Evolutionary conservation across 2,797 vertebrate species (phyloP), one percentile per base, ranked within the genome.

Genomic region (Schizopygopsis malacanthus): DNA sequence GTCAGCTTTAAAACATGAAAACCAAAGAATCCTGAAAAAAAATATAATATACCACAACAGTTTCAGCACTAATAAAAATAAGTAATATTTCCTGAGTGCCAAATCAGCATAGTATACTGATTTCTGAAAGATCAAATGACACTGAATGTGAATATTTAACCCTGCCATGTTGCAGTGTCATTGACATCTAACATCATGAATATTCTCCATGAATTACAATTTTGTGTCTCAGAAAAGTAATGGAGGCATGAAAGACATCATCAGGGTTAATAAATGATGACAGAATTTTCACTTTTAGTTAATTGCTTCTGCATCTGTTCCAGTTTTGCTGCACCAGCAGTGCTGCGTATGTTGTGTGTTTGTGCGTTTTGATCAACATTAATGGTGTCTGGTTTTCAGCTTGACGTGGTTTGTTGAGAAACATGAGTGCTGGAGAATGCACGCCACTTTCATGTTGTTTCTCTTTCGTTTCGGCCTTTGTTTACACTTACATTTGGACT

Each of bases 401-500:
- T 72, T 83, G 87, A 71, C 78, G 18, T 18, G 76, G 70, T 43
- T 72, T 90, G 81, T 87, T 85, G 50, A 41, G 77, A 79, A 76
- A 83, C 43, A 76, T 75, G 83, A 56, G 86, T 70, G 87, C 69
- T 75, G 85, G 72, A 84, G 79, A 89, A 89, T 78, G 67, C 33
- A 61, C 11, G 2, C 88, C 84, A 79, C 90, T 85, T 71, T 73
- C 83, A 86, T 82, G 72, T 85, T 85, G 81, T 86, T 75, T 89
- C 13, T 39, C 82, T 89, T 79, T 87, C 8, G 13, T 81, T 83
- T 25, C 71, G 15, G 16, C 78, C 72, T 89, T 84, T 90, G 77
- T 91, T 91, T 77, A 82, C 63, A 86, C 89, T 80, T 91, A 91
- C 90, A 92, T 82, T 91, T 93, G 86, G 90, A 92, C 69, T 86